Base-by-base conservation (phyloP, 2,888 invertebrate species). In the Autographa gamma region DNA sequence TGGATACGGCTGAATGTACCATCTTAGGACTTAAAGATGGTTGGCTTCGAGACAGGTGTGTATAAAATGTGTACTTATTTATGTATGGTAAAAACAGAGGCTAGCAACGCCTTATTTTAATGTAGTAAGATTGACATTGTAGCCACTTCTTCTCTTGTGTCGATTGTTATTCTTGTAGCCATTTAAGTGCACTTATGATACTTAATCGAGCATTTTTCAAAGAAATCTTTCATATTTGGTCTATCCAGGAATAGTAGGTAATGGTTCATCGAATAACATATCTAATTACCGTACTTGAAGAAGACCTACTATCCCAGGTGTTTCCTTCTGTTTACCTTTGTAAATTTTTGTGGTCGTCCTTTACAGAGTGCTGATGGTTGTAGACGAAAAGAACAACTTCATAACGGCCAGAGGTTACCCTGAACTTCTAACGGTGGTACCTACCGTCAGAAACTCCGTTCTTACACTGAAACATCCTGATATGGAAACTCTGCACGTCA, bases 331-430 rank as follows among this genome's bases (percentile, higher is more conserved):
- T 9, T 38, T 38, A 38, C 38, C 9, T 25, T 25, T 25, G 25
- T 1, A 38, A 34, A 34, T 34, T 2, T 34, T 34, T 41, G n/a
- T n/a, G n/a, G n/a, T 25, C 25, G 31, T n/a, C 5, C 5, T 43
- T 83, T 83, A 6, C 87, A 96, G 97, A 79, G 91, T 95, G 0
- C 89, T 97, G 58, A 96, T 97, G 96, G 93, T 97, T 14, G 92
- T 96, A 19, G 96, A 96, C 73, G 91, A 95, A 0, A 91, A 96
- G 73, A 94, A 96, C 18, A 95, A 96, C 82, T 97, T 97, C 84
- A 90, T 97, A 19, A 96, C 97, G 0, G 97, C 95, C 1, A 90
- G 97, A 74, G 94, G 92, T 19, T 90, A 93, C 76, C 96, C 97
- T 0, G 95, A 94, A 80, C 90, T 97, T 83, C 93, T 97, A 25